Evolutionary conservation across 1,140 invertebrate genomes (phyloP).

Genomic region (Contarinia nasturtii): DNA sequence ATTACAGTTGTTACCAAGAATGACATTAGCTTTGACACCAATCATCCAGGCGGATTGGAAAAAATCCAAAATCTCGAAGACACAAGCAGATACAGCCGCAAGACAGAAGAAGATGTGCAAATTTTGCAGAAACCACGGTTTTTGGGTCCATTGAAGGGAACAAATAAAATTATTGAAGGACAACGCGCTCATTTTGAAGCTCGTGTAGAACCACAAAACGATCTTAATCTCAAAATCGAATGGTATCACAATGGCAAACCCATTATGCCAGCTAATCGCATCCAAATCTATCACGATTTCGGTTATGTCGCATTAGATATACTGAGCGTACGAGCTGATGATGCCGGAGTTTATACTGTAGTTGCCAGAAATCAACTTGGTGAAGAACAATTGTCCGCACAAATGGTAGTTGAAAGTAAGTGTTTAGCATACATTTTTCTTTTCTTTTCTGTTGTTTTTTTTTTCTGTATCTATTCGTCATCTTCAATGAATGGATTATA

Average conservation of each 20-base stretch:
- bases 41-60: constrained; percentile 69
- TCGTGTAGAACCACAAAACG: constrained; percentile 80
- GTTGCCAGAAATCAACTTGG: constrained; percentile 74
- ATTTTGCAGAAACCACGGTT: constrained; percentile 66
- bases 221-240: constrained; percentile 69
- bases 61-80: constrained; percentile 82
- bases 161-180: constrained; percentile 85
- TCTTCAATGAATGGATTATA: neutral
- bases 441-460: neutral
- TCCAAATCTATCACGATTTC: constrained; percentile 87
- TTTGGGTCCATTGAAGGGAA: constrained; percentile 69
- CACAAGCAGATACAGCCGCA: constrained; percentile 42
- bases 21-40: constrained; percentile 67
- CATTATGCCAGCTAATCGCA: constrained; percentile 64
- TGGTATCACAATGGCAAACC: constrained; percentile 83
- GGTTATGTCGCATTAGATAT: constrained; percentile 91
- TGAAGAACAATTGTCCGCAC: constrained; percentile 59
- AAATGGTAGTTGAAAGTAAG: constrained; percentile 76
- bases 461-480: constrained; percentile 1
- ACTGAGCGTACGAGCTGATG: constrained; percentile 64
- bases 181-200: constrained; percentile 93
- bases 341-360: constrained; percentile 73
- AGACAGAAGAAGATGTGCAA: constrained; percentile 41
- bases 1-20: constrained; percentile 70
- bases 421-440: constrained; percentile 9